A percentile compares a stretch with the other conserved stretches of the same genome.
These are phyloP conservation scores for Agonopterix heracliana DNA, from an alignment of 2,888 invertebrate genomes.

Conservation along the genomic window DNA sequence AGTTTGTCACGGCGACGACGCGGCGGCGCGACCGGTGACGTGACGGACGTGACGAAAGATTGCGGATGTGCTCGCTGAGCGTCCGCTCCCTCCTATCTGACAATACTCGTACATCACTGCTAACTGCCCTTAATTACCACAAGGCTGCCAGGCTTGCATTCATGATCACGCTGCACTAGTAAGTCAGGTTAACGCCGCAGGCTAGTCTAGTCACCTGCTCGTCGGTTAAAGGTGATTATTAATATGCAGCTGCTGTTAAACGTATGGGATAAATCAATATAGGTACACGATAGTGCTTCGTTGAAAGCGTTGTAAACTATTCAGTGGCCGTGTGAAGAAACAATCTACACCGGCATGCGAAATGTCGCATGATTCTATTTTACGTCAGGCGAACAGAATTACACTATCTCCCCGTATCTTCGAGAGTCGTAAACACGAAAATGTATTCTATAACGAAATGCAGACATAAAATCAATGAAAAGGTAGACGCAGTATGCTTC, in stretches of 20 bases:
- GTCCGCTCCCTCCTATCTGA: background rate
- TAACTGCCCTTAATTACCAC: constrained; percentile 1
- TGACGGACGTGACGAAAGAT: constrained; percentile 3
- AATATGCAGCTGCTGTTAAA: background rate
- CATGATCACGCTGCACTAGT: background rate
- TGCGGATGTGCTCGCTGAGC: background rate
- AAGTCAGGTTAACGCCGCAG: background rate
- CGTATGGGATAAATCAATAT: background rate
- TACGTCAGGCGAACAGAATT: too few species aligned
- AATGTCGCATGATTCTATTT: too few species aligned
- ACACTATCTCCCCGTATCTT: constrained; percentile 1
- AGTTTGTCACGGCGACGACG: constrained; percentile 9
- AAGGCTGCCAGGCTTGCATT: background rate
- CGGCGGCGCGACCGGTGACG: constrained; percentile 2
- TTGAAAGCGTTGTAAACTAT: too few species aligned
- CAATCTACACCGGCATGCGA: too few species aligned
- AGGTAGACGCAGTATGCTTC: background rate
- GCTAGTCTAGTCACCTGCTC: background rate
- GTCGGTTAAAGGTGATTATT: background rate
- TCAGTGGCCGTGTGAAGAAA: too few species aligned
- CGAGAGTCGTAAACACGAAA: constrained; percentile 3
- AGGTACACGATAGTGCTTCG: background rate
- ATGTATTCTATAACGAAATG: constrained; percentile 5
- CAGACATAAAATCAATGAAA: constrained; percentile 7
- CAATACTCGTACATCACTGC: too few species aligned